Evolutionary conservation across 2,113 vertebrate species (phyloP), one percentile per base, ranked within the genome.

Genomic region (Datnioides undecimradiatus): DNA sequence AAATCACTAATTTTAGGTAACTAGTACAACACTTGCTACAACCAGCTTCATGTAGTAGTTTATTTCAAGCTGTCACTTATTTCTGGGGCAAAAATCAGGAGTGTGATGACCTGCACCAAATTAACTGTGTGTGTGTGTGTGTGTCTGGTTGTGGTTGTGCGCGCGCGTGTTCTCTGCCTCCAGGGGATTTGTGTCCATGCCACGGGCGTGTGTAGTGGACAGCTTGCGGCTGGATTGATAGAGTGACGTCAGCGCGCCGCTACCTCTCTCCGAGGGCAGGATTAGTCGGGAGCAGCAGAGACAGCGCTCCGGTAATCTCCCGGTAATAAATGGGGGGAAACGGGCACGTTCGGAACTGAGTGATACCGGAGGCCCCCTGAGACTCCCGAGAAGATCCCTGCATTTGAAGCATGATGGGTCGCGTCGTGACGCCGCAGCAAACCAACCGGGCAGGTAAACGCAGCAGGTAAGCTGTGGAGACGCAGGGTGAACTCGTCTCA

Each of bases 281-380:
- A 92, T 94, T 94, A 94, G 92, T 93, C 93, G 90, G 85, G n/a
- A 90, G 91, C 82, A 67, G 80, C 74, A 89, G 90, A 89, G 90
- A 88, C 89, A 84, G 83, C 86, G 90, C 87, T 89, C 89, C 87
- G 79, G 93, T 95, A 93, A 94, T 94, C 94, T 96, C 80, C 57
- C 68, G 82, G 66, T 83, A 74, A 89, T 48, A 84, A 83, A 85
- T 72, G 83, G 85, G 69, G 90, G 88, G 87, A 94, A 88, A 92
- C 82, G 84, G 76, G 78, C 40, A 68, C 86, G 87, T 88, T 93
- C 81, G 74, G 79, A 91, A 82, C 86, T 25, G 84, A 73, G 69
- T 57, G 79, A 68, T 14, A 87, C 71, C 62, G 25, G 33, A 34
- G 40, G 52, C 48, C 75, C 83, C 49, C 65, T 76, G 88, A 86